phyloP scores from a whole-genome alignment of 2,888 invertebrate genomes.

The Pristionchus exspectatus region DNA sequence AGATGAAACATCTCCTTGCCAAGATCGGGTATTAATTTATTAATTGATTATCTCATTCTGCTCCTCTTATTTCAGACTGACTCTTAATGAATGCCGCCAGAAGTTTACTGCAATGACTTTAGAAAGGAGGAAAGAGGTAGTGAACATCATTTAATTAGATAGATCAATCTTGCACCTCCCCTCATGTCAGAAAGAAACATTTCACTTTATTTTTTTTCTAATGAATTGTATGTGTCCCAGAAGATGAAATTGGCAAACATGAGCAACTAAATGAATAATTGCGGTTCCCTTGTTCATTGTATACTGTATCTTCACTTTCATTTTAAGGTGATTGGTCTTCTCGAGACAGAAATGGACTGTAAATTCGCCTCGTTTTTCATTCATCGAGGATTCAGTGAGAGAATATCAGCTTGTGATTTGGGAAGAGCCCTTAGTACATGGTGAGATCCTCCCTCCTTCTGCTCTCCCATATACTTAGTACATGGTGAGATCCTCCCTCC shows the following conservation, averaged over 20 bases:
- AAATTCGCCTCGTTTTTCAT: constrained; percentile 73
- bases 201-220: no score
- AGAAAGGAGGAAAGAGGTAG: constrained; percentile 68
- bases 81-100: constrained; percentile 71
- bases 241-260: no score
- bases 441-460: not conserved
- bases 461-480: no score
- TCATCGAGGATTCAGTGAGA: constrained; percentile 69
- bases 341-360: constrained; percentile 69
- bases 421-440: constrained; percentile 66
- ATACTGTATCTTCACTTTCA: not conserved
- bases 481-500: not conserved
- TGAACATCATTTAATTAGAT: not conserved
- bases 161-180: not conserved
- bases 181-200: no score
- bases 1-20: constrained; percentile 68
- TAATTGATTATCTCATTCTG: no score
- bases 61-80: constrained; percentile 64
- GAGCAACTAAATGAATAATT: no score
- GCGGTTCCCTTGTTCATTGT: no score
- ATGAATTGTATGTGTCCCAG: no score
- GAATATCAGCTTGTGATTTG: constrained; percentile 72
- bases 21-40: constrained; percentile 56
- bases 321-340: constrained; percentile 60
- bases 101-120: constrained; percentile 68